Evolutionary conservation across 2,888 invertebrate genomes (phyloP).

Genomic region (Pyrrhia umbra): DNA sequence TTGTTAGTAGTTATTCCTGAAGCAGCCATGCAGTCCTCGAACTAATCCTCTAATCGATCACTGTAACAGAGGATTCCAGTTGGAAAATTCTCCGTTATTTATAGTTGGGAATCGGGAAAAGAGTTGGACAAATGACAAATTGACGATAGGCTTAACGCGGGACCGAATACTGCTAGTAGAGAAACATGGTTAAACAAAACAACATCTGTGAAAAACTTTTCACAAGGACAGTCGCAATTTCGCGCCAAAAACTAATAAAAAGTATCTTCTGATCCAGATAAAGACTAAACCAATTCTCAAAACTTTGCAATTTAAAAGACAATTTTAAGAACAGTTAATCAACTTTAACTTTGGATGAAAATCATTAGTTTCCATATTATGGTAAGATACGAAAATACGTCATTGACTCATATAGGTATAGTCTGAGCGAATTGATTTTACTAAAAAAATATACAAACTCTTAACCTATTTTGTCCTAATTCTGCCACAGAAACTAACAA

Average conservation of each 20-base stretch:
- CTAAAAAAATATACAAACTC: too few relatives aligned
- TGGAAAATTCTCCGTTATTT: conserved; percentile 50
- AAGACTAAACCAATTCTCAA: not conserved
- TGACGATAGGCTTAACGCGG: conserved; percentile 26
- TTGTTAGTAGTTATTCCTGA: not conserved
- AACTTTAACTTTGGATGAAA: too few relatives aligned
- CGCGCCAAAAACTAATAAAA: not conserved
- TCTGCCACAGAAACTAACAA: too few relatives aligned
- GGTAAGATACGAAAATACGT: too few relatives aligned
- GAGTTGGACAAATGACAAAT: conserved; percentile 34
- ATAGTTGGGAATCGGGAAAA: conserved; percentile 31
- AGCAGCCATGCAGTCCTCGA: conserved; percentile 19
- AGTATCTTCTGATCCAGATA: not conserved
- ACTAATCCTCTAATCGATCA: conserved; percentile 50
- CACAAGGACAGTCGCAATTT: not conserved
- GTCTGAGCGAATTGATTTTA: too few relatives aligned
- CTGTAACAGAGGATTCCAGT: conserved; percentile 35
- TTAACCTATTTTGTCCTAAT: too few relatives aligned
- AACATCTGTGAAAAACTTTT: conserved; percentile 6
- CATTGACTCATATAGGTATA: too few relatives aligned
- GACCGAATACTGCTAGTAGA: conserved; percentile 1
- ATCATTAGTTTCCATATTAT: too few relatives aligned
- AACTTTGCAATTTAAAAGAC: not conserved
- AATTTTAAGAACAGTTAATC: not conserved
- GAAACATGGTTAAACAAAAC: conserved; percentile 29